Evolutionary conservation across 1,140 invertebrate species (phyloP).

Genomic region (Pollicipes pollicipes): DNA sequence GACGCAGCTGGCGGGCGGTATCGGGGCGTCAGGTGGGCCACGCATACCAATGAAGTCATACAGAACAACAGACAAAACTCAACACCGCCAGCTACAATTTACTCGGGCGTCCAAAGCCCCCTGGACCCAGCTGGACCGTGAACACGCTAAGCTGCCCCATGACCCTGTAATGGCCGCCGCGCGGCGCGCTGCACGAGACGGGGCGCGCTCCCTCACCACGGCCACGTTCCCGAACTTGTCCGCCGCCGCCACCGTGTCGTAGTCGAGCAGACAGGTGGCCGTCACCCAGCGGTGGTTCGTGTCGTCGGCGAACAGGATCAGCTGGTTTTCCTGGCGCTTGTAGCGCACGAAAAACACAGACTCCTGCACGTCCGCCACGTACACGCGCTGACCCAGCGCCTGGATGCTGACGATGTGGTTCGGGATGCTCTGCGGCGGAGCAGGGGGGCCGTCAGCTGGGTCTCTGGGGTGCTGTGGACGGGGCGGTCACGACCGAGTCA

Average conservation of each 20-base stretch:
- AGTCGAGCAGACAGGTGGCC: slow-evolving; percentile 79
- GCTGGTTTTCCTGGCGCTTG: slow-evolving; percentile 85
- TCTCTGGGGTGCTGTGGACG: neutral
- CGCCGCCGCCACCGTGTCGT: slow-evolving; percentile 84
- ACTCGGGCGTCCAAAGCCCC: neutral
- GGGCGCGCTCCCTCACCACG: too few species aligned
- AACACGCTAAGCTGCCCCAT: neutral
- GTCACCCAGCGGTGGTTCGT: slow-evolving; percentile 93
- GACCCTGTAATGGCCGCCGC: too few species aligned
- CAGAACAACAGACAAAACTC: neutral
- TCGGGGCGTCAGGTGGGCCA: too few species aligned
- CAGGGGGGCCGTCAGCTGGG: too few species aligned
- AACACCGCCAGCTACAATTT: neutral
- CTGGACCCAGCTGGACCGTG: neutral
- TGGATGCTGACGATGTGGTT: slow-evolving; percentile 86
- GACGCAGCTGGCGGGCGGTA: slow-evolving; percentile 37
- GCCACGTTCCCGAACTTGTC: slow-evolving; percentile 99
- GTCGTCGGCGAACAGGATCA: slow-evolving; percentile 97
- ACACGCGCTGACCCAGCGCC: slow-evolving; percentile 79
- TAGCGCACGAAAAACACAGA: slow-evolving; percentile 92
- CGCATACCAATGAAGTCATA: neutral
- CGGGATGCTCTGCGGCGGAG: slow-evolving; percentile 53
- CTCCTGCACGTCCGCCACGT: slow-evolving; percentile 91
- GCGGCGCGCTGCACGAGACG: slow-evolving; percentile 46
- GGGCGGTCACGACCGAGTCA: neutral